A percentile compares a stretch with the other conserved stretches of the same genome.
phyloP scores from a whole-genome alignment of 2,113 vertebrate species.

The Dasyprocta punctata region DNA sequence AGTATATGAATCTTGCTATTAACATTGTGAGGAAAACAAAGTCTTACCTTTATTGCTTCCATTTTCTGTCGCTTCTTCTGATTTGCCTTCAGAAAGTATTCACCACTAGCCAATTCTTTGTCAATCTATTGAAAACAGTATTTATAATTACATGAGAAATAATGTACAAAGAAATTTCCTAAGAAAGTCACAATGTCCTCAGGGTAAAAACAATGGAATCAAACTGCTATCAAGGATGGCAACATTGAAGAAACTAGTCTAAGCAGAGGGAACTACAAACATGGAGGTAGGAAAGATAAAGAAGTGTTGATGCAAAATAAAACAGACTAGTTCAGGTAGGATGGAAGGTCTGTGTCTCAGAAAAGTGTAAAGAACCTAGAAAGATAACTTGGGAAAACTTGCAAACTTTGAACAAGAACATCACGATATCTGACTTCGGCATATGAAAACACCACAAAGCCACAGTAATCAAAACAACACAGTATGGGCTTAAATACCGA shows the following conservation, averaged over 20 bases:
- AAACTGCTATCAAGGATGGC: background rate
- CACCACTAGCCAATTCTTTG: slow-evolving; percentile 95
- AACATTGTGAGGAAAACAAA: background rate
- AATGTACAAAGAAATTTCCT: background rate
- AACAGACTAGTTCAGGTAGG: background rate
- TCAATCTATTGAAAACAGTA: slow-evolving; percentile 89
- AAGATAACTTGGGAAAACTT: background rate
- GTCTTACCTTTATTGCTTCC: slow-evolving; percentile 93
- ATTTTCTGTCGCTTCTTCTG: slow-evolving; percentile 94
- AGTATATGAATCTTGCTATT: background rate
- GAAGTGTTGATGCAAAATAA: background rate
- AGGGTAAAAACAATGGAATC: background rate
- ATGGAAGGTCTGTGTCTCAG: background rate
- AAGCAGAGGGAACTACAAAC: background rate
- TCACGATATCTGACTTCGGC: background rate
- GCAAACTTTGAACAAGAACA: background rate
- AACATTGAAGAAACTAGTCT: background rate
- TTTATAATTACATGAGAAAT: slow-evolving; percentile 58
- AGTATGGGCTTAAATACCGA: background rate
- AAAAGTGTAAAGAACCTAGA: background rate
- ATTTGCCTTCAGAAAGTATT: slow-evolving; percentile 95
- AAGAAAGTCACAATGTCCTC: background rate
- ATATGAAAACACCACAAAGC: background rate
- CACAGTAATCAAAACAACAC: background rate
- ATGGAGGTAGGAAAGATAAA: background rate